Percentiles rank a stretch among this genome's conserved stretches.
These are phyloP conservation scores for Rynchops niger DNA, from an alignment of 2,113 vertebrate species.

Conservation along the genomic window DNA sequence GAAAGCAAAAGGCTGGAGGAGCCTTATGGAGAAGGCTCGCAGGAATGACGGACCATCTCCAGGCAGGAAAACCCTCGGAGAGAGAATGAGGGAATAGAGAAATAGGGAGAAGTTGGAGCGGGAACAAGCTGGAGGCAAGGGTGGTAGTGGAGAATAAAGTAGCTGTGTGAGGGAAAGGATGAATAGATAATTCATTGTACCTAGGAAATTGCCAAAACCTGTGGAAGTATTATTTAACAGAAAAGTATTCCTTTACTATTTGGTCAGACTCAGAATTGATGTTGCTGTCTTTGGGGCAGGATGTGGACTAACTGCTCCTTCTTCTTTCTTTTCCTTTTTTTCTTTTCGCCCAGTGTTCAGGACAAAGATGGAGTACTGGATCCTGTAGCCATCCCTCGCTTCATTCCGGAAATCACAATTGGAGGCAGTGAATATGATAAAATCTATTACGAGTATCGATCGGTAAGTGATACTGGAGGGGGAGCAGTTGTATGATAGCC, in stretches of 20 bases:
- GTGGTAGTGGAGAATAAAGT: too few species aligned
- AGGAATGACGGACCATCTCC: not conserved
- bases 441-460: slow-evolving; percentile 68
- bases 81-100: not conserved
- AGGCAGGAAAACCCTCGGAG: not conserved
- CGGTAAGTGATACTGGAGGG: slow-evolving; percentile 69
- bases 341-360: slow-evolving; percentile 73
- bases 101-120: not conserved
- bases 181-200: not conserved
- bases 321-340: not conserved
- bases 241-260: not conserved
- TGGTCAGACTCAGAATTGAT: not conserved
- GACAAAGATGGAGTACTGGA: slow-evolving; percentile 78
- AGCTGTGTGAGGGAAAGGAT: not conserved
- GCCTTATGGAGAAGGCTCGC: not conserved
- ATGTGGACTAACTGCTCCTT: not conserved
- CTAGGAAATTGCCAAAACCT: not conserved
- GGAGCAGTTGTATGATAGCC: not conserved
- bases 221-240: not conserved
- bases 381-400: slow-evolving; percentile 72
- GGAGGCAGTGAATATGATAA: slow-evolving; percentile 79
- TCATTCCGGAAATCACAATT: slow-evolving; percentile 87
- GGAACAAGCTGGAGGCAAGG: not conserved
- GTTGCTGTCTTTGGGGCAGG: not conserved
- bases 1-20: not conserved